These are phyloP conservation scores for Cyrtodaria siliqua DNA, from an alignment of 2,888 invertebrate species.

Conservation along the genomic window DNA sequence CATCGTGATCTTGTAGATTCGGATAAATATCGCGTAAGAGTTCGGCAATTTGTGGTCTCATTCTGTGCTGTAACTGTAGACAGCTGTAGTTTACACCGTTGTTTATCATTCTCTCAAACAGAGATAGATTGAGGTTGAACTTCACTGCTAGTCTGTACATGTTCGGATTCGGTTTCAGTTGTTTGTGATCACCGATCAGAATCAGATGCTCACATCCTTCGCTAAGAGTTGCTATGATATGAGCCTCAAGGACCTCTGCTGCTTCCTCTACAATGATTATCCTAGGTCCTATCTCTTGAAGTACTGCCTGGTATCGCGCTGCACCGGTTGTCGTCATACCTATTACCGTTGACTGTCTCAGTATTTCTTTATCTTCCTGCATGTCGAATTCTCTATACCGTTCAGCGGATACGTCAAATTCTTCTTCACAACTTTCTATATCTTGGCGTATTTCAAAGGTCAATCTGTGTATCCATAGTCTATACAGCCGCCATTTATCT, in stretches of 20 bases:
- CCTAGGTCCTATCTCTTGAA: slow-evolving; percentile 82
- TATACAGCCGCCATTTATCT: slow-evolving; percentile 86
- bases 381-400: slow-evolving; percentile 66
- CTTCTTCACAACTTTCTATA: slow-evolving; percentile 64
- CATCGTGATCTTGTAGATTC: slow-evolving; percentile 69
- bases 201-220: slow-evolving; percentile 92
- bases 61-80: slow-evolving; percentile 89
- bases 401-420: slow-evolving; percentile 68
- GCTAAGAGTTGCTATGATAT: slow-evolving; percentile 92
- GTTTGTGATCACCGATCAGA: slow-evolving; percentile 94
- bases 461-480: slow-evolving; percentile 77
- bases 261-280: slow-evolving; percentile 93
- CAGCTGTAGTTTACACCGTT: slow-evolving; percentile 89
- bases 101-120: slow-evolving; percentile 93
- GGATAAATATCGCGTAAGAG: slow-evolving; percentile 74
- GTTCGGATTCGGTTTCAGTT: slow-evolving; percentile 91
- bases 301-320: slow-evolving; percentile 76
- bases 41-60: slow-evolving; percentile 83
- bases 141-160: slow-evolving; percentile 90
- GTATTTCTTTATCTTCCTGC: slow-evolving; percentile 79
- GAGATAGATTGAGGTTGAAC: slow-evolving; percentile 91
- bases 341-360: slow-evolving; percentile 74
- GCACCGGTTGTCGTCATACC: slow-evolving; percentile 85
- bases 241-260: slow-evolving; percentile 94
- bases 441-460: slow-evolving; percentile 16